These are phyloP conservation scores for Mechanitis mazaeus DNA, from an alignment of 2,888 invertebrate genomes.

Conservation along the genomic window DNA sequence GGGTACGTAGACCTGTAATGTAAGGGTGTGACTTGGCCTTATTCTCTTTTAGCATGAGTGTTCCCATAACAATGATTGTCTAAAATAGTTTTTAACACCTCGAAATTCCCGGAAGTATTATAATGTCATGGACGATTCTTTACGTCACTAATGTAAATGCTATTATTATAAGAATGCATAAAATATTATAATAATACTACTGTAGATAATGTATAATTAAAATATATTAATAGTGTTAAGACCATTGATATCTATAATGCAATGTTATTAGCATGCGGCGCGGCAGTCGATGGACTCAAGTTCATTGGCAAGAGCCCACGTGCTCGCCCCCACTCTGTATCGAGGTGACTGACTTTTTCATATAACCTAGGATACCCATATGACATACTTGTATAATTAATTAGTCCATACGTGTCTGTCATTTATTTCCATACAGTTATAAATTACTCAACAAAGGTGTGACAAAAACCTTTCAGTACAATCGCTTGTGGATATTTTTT, in stretches of 20 bases:
- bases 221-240: neutral
- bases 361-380: constrained; percentile 38
- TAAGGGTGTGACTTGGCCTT: constrained; percentile 13
- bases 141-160: no score
- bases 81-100: no score
- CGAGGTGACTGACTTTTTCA: constrained; percentile 63
- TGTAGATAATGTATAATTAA: no score
- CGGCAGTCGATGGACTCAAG: constrained; percentile 47
- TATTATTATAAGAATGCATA: no score
- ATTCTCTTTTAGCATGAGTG: constrained; percentile 1
- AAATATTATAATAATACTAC: no score
- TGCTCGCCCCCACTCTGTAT: constrained; percentile 52
- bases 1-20: constrained; percentile 16
- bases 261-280: constrained; percentile 45
- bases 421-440: constrained; percentile 17
- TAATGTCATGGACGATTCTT: no score
- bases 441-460: neutral
- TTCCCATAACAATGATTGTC: constrained; percentile 2
- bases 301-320: constrained; percentile 70
- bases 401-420: constrained; percentile 40
- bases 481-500: neutral
- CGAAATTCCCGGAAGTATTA: no score
- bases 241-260: constrained; percentile 2
- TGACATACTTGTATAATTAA: constrained; percentile 56
- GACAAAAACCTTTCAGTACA: neutral